Evolutionary conservation across 2,888 invertebrate genomes (phyloP).

Genomic region (Drosophila ustulata): DNA sequence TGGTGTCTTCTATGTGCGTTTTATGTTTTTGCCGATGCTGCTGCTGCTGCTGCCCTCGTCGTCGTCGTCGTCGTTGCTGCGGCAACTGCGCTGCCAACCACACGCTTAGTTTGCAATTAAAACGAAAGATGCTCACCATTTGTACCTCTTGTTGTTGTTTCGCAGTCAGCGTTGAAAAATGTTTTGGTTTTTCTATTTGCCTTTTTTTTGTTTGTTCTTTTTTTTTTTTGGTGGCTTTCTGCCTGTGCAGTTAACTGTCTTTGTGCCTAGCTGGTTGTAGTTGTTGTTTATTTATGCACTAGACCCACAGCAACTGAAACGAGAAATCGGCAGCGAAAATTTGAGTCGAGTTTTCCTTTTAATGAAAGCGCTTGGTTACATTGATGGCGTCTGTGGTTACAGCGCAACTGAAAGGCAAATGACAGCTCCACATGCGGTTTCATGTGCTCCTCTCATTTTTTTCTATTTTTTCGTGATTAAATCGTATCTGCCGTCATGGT

Average conservation of each 20-base stretch:
- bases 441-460: slow-evolving; percentile 23
- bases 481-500: slow-evolving; percentile 5
- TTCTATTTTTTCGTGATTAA: slow-evolving; percentile 2
- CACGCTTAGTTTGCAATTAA: slow-evolving; percentile 82
- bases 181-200: slow-evolving; percentile 44
- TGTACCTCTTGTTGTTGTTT: slow-evolving; percentile 49
- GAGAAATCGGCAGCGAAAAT: slow-evolving; percentile 55
- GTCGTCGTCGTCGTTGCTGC: slow-evolving; percentile 14
- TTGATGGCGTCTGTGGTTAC: slow-evolving; percentile 63
- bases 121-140: slow-evolving; percentile 78
- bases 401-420: slow-evolving; percentile 47
- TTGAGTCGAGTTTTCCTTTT: slow-evolving; percentile 71
- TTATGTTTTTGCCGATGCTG: slow-evolving; percentile 15
- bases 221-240: slow-evolving; percentile 21
- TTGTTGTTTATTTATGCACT: slow-evolving; percentile 67
- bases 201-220: slow-evolving; percentile 14
- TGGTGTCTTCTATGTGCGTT: slow-evolving; percentile 63
- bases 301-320: slow-evolving; percentile 48
- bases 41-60: background rate
- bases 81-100: slow-evolving; percentile 67
- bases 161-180: slow-evolving; percentile 62
- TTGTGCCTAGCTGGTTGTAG: slow-evolving; percentile 35
- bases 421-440: slow-evolving; percentile 58
- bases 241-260: slow-evolving; percentile 59
- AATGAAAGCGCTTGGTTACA: slow-evolving; percentile 71